phyloP scores from a whole-genome alignment of 2,113 vertebrate species.

The Ellobius talpinus region DNA sequence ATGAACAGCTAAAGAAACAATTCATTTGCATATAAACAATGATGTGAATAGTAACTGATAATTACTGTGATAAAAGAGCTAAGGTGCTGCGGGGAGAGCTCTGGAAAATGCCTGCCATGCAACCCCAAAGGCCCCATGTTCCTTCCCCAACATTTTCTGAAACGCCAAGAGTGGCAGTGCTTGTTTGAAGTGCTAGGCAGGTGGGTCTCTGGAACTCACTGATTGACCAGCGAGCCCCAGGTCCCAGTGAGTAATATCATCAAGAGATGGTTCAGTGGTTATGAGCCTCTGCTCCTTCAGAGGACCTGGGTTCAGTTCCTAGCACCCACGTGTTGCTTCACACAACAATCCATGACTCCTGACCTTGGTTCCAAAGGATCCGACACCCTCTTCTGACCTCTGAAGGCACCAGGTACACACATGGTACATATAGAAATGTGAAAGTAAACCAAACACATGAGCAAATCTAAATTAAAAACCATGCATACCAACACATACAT shows the following conservation, averaged over 20 bases:
- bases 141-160: background rate
- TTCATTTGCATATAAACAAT: constrained; percentile 8
- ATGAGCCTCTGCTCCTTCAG: background rate
- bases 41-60: background rate
- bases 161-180: background rate
- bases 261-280: background rate
- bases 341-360: background rate
- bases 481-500: background rate
- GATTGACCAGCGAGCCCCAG: background rate
- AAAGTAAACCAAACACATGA: background rate
- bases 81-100: background rate
- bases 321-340: background rate
- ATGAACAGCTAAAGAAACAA: background rate
- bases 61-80: background rate
- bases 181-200: background rate
- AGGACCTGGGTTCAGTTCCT: background rate
- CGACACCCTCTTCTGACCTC: background rate
- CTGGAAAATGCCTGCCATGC: background rate
- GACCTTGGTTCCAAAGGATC: background rate
- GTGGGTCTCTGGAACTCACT: background rate
- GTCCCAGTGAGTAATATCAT: background rate
- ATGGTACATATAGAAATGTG: background rate
- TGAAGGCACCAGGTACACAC: background rate
- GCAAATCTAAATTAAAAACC: background rate
- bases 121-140: background rate